Conservation (phyloP, 2,113 vertebrate genomes). For the Tringa solitaria region DNA sequence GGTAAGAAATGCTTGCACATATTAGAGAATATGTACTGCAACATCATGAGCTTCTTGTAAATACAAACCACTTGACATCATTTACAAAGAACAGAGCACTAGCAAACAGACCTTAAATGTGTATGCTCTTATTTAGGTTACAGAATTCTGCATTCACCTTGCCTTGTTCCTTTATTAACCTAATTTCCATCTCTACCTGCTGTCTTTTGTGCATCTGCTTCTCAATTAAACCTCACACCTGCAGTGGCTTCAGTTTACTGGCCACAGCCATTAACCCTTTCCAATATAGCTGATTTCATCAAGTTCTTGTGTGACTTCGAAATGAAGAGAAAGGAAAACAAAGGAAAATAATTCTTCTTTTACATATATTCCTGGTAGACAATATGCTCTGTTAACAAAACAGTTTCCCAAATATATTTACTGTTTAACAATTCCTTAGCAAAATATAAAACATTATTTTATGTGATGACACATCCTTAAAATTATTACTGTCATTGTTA, state of each 20-base stretch:
- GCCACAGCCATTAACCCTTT: background rate
- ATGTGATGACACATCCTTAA: background rate
- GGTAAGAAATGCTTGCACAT: background rate
- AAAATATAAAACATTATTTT: background rate
- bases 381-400: background rate
- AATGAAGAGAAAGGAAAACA: background rate
- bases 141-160: slow-evolving; percentile 7
- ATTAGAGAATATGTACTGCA: background rate
- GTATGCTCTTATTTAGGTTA: background rate
- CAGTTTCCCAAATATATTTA: background rate
- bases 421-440: background rate
- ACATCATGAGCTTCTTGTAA: background rate
- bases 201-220: slow-evolving; percentile 27
- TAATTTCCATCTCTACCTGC: slow-evolving; percentile 29
- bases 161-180: background rate
- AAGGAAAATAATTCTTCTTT: background rate
- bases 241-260: background rate
- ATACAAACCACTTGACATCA: background rate
- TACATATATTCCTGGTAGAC: background rate
- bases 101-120: background rate
- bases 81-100: accelerated
- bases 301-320: background rate
- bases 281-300: background rate
- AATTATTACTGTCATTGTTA: background rate
- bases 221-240: slow-evolving; percentile 16